Evolutionary conservation across 2,113 vertebrate genomes (phyloP), one percentile per base, ranked within the genome.

Genomic region (Acanthochromis polyacanthus): DNA sequence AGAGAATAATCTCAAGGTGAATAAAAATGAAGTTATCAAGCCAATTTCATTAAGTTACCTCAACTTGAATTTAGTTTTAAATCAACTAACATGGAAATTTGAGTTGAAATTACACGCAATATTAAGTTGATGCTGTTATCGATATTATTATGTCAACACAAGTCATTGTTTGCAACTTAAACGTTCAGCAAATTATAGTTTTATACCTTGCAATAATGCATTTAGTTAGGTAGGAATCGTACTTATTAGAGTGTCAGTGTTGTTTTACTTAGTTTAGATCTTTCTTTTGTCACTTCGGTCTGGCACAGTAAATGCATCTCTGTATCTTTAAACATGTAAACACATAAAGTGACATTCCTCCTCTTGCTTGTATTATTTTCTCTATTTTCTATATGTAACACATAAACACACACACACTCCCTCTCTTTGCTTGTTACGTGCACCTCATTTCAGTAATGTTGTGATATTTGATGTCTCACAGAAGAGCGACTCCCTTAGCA

Each of bases 371-470:
- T 28, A 30, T 32, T 7, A 3, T 23, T 2, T 10, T 52, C 20
- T 58, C 51, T 38, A 1, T 38, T 22, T 20, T 0, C 6, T 32
- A 1, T 20, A 5, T 45, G n/a, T 66, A 12, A 7, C 1, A 58
- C 48, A 40, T 38, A 48, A 43, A 14, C 9, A 19, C 9, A 75
- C 19, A 14, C 3, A 32, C 3, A 32, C 53, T 4, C 10, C 19
- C 40, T 25, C 22, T 25, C 25, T 14, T 22, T 25, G 45, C 56
- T 55, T 43, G 59, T 32, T 83, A 66, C 55, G 4, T 62, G 52
- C 74, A 58, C 70, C 75, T 80, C 66, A 43, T 83, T 52, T 71
- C 65, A 67, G 63, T 59, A 58, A 71, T 74, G 58, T 45, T 56
- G 67, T 52, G 28, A 77, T 53, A 58, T 69, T 81, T 62, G 59